A percentile compares a stretch with the other conserved stretches of the same genome.
Conservation (phyloP, 2,888 invertebrate genomes). For the Pyrochroa serraticornis region DNA sequence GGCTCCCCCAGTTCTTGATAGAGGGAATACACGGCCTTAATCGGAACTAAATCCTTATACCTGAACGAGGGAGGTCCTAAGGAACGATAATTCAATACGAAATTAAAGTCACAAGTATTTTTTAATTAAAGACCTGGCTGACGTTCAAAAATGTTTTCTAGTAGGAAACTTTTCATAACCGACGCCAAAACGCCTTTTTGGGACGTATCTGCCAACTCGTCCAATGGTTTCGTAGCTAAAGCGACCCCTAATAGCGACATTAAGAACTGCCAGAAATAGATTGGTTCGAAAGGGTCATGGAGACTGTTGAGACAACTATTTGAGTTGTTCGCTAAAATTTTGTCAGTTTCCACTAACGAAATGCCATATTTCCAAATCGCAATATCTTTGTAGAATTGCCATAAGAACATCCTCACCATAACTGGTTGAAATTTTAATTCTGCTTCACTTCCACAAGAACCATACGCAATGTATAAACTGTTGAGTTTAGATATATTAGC, state of each 20-base stretch:
- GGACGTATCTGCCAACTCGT: slow-evolving; percentile 37
- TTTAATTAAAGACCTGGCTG: too few relatives aligned
- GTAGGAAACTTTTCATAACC: slow-evolving; percentile 63
- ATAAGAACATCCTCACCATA: slow-evolving; percentile 63
- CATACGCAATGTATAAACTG: slow-evolving; percentile 62
- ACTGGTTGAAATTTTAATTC: slow-evolving; percentile 47
- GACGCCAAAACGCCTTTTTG: slow-evolving; percentile 61
- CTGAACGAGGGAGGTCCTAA: slow-evolving; percentile 9
- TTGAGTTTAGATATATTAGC: slow-evolving; percentile 60
- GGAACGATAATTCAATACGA: too few relatives aligned
- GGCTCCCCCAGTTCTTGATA: slow-evolving; percentile 47
- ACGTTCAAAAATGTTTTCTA: slow-evolving; percentile 59
- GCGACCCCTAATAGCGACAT: slow-evolving; percentile 60
- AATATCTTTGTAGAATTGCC: slow-evolving; percentile 68
- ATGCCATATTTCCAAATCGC: slow-evolving; percentile 59
- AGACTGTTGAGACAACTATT: slow-evolving; percentile 58
- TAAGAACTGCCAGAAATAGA: slow-evolving; percentile 69
- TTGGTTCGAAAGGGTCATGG: slow-evolving; percentile 65
- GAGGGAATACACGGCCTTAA: slow-evolving; percentile 42
- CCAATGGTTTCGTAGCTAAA: slow-evolving; percentile 58
- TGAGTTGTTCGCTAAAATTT: slow-evolving; percentile 59
- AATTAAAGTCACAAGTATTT: background rate
- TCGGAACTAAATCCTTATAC: slow-evolving; percentile 43
- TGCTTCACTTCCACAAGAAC: slow-evolving; percentile 58
- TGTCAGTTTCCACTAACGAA: slow-evolving; percentile 62